Base-by-base conservation (phyloP, 92 coral and sea anemone genomes). In the Pocillopora meandrina region DNA sequence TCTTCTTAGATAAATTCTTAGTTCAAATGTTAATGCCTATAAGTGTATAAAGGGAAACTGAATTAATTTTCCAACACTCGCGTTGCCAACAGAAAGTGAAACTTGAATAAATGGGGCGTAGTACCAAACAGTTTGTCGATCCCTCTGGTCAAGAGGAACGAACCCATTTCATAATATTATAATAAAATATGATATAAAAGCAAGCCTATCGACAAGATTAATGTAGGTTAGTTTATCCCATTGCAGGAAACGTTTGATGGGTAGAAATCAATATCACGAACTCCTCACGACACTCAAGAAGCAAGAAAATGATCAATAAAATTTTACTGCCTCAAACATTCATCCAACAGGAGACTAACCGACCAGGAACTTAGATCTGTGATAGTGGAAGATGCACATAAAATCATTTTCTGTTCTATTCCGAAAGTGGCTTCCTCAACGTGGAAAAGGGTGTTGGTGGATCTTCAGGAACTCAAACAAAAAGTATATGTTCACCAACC, bases 371-470 rank as follows among this genome's bases (percentile, higher is more conserved):
- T 35, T 3, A 14, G 35, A 18, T 60, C 31, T 76, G 36, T 76
- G 18, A 58, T 76, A 26, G 58, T 76, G 9, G 80, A 76, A 0
- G 80, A 76, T 34, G 80, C 34, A 31, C 56, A 76, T 33, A 35
- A 76, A 76, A 60, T 76, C 31, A 76, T 76, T 59, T 76, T 31
- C 56, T 60, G 80, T 10, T 21, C 80, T 5, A 59, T 76, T n/a
- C 80, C 80, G 11, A 76, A 76, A 12, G 80, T 76, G 17, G 69
- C 57, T 33, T 58, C 80, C 10, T 59, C 80, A 13, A 76, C 80
- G 23, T 76, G 68, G 80, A 76, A 76, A 76, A 76, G 80, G 68
- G 80, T 76, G 68, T 61, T 76, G 42, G 68, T 52, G 19, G 80
- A 76, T 33, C 80, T 76, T 34, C 67, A 65, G 15, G 79, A 65